Evolutionary conservation across 2,888 invertebrate genomes (phyloP), one percentile per base, ranked within the genome.

Genomic region (Synanthedon myopaeformis): DNA sequence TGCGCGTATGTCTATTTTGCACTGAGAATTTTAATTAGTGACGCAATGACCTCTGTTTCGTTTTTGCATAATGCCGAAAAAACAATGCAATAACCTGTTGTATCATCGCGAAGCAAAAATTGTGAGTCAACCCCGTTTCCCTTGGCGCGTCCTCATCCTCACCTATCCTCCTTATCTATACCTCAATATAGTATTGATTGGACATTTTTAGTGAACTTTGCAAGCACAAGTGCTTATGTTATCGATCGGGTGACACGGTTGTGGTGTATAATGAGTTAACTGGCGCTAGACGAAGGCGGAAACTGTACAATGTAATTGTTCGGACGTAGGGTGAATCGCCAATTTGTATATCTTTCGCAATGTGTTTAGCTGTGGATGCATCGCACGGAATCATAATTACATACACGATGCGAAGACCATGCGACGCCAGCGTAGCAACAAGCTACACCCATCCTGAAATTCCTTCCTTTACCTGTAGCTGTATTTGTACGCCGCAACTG

Each of bases 21-120:
- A 58, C 60, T 56, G 62, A 60, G 75, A 76, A 77, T 80, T 65
- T 73, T 74, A 77, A 81, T 77, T 69, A 70, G 62, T 79, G 77
- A 81, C 76, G 80, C 75, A 79, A 77, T 73, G 72, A 75, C 73
- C 76, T 79, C 71, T 66, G 68, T 58, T 69, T 63, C 60, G 61
- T 76, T 73, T 79, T 74, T 73, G 72, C 74, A 69, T 72, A 72
- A 69, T 61, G 57, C 61, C 62, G 65, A 72, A 74, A 23, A 74
- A 74, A 74, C 69, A 72, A 76, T 72, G 72, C 74, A 72, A 72
- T 67, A 68, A 72, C 67, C 66, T 65, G 72, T 71, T 70, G 70
- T 72, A 67, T 69, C 71, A 72, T 71, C 66, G 59, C 35, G 42
- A 28, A n/a, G 42, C 41, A 52, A 12, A 59, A 65, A 65, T 63